phyloP scores from a whole-genome alignment of 2,888 invertebrate species.

The Pyrocoelia pectoralis region DNA sequence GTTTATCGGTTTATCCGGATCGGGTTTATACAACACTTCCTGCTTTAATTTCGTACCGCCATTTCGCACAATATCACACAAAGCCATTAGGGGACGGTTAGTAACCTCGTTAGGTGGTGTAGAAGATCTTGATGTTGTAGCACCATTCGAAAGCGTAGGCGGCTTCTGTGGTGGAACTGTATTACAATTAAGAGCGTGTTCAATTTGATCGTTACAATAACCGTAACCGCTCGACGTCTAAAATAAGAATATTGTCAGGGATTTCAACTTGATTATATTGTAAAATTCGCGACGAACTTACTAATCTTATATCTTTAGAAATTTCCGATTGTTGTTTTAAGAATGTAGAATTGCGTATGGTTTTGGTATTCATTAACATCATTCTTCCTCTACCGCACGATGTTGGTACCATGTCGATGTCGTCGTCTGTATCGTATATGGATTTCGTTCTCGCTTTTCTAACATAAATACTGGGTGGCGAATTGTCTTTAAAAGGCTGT shows the following conservation, averaged over 20 bases:
- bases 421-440: not conserved
- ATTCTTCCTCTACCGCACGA: not conserved
- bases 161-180: too few species aligned
- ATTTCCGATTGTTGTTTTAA: too few species aligned
- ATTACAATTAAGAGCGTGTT: not conserved
- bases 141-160: not conserved
- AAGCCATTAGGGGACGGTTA: too few species aligned
- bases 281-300: too few species aligned
- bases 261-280: too few species aligned
- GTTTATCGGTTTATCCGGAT: too few species aligned
- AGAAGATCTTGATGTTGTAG: not conserved
- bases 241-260: not conserved
- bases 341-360: too few species aligned
- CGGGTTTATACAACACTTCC: too few species aligned
- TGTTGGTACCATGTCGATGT: not conserved
- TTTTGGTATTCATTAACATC: not conserved
- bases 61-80: too few species aligned
- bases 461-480: not conserved
- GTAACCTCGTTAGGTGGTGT: not conserved
- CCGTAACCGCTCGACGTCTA: not conserved
- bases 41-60: too few species aligned
- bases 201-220: slow-evolving; percentile 6
- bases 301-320: not conserved
- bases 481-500: not conserved
- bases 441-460: not conserved